Conservation (phyloP, 2,888 invertebrate genomes). For the Patella caerulea region DNA sequence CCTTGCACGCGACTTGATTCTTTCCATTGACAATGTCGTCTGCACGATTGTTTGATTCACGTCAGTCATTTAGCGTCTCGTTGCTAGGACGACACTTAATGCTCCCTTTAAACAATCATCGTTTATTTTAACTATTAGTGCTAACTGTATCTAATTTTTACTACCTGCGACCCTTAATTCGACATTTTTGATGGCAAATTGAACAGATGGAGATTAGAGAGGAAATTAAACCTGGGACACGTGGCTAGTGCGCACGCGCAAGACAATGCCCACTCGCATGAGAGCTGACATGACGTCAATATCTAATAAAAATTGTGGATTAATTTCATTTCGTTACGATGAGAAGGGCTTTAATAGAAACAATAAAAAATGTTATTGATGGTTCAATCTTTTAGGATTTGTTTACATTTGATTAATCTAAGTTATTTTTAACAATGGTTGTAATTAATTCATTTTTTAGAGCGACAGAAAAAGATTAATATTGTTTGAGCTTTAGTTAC, state of each 20-base stretch:
- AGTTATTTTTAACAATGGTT: neutral
- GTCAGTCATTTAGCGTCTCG: slow-evolving; percentile 9
- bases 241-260: slow-evolving; percentile 4
- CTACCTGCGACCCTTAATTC: neutral
- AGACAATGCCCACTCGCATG: neutral
- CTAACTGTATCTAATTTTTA: slow-evolving; percentile 5
- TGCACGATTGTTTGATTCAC: slow-evolving; percentile 5
- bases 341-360: neutral
- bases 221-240: slow-evolving; percentile 25
- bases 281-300: slow-evolving; percentile 2
- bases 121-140: slow-evolving; percentile 5
- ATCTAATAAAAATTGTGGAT: slow-evolving; percentile 2
- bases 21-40: slow-evolving; percentile 3
- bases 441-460: neutral
- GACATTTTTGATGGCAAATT: slow-evolving; percentile 3
- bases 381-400: neutral
- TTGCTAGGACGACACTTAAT: slow-evolving; percentile 7
- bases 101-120: slow-evolving; percentile 5
- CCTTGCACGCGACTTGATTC: slow-evolving; percentile 9
- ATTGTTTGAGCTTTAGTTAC: too few species aligned
- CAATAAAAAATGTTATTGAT: neutral
- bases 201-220: slow-evolving; percentile 14
- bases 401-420: slow-evolving; percentile 8
- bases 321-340: neutral
- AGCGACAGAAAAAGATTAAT: neutral